Evolutionary conservation across 2,888 invertebrate genomes (phyloP).

Genomic region (Euzophera pinguis): DNA sequence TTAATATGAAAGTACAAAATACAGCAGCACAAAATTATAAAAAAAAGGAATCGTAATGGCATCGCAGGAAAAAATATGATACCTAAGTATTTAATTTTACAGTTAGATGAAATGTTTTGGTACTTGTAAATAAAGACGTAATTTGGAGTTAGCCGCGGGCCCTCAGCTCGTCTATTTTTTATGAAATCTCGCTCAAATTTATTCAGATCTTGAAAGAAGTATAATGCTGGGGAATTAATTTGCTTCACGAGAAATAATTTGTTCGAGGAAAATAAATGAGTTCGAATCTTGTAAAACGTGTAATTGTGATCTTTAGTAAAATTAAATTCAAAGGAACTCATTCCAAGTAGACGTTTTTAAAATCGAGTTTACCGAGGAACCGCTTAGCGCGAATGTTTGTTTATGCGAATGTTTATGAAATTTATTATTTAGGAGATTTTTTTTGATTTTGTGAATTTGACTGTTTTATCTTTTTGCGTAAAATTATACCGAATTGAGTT

Average conservation of each 20-base stretch:
- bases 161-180: slow-evolving; percentile 59
- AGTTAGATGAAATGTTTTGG: slow-evolving; percentile 43
- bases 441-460: not conserved
- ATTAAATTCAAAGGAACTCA: slow-evolving; percentile 54
- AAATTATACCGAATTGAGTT: too few relatives aligned
- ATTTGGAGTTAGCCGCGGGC: slow-evolving; percentile 72
- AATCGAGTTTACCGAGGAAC: slow-evolving; percentile 26
- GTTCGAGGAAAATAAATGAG: slow-evolving; percentile 61
- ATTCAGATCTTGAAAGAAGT: slow-evolving; percentile 73
- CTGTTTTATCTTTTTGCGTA: not conserved
- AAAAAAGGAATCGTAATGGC: not conserved
- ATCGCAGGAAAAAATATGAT: not conserved
- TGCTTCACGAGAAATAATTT: slow-evolving; percentile 68
- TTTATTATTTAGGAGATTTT: slow-evolving; percentile 11
- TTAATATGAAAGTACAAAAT: too few relatives aligned
- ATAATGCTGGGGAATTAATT: slow-evolving; percentile 74
- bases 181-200: slow-evolving; percentile 71
- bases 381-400: slow-evolving; percentile 17
- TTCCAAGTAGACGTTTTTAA: slow-evolving; percentile 40
- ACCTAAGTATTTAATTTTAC: slow-evolving; percentile 24
- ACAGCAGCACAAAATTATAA: too few relatives aligned
- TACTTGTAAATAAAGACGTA: slow-evolving; percentile 73
- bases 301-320: slow-evolving; percentile 68
- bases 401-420: slow-evolving; percentile 12
- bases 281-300: slow-evolving; percentile 62